Base-by-base conservation (phyloP, 1,140 invertebrate genomes). In the Dufourea novaeangliae region DNA sequence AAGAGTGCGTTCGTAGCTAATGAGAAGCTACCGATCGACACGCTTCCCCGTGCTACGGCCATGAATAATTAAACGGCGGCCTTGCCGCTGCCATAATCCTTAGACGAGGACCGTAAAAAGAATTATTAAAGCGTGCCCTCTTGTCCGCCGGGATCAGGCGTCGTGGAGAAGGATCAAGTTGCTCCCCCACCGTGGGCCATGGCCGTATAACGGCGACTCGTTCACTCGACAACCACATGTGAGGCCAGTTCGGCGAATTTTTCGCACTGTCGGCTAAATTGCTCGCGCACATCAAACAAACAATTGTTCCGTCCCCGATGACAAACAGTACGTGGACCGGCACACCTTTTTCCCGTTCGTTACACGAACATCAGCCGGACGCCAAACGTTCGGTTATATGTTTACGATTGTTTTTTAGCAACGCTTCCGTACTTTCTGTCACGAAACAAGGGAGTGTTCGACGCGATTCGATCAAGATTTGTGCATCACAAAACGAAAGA, bases 101-200 rank as follows among this genome's bases (percentile, higher is more conserved):
- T 80, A 77, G 70, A 54, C 83, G 63, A 46, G 50, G 73, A 70
- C 54, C 79, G 79, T 86, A 88, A 86, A 88, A 88, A 88, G 87
- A 89, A 89, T 89, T 87, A 89, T 88, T 88, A 87, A 88, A 88
- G 77, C 80, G 32, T 37, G 75, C 78, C 27, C 62, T 59, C 70
- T 79, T 77, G 69, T 71, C 44, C 70, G 39, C 12, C n/a, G 6
- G 79, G 66, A 71, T 81, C 81, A 46, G 41, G 12, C 27, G n/a
- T n/a, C 62, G 27, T 32, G 46, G 37, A n/a, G n/a, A 34, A 67
- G 27, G 63, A 67, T 74, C 34, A 32, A 56, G 17, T 27, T 27
- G 25, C 34, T 66, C 11, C 3, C 17, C 0, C 39, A 4, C 25
- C 0, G 41, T 2, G 3, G 1, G 17, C 41, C 11, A 8, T 37